Base-by-base conservation (phyloP, 2,797 vertebrate genomes). In the Euthynnus affinis region DNA sequence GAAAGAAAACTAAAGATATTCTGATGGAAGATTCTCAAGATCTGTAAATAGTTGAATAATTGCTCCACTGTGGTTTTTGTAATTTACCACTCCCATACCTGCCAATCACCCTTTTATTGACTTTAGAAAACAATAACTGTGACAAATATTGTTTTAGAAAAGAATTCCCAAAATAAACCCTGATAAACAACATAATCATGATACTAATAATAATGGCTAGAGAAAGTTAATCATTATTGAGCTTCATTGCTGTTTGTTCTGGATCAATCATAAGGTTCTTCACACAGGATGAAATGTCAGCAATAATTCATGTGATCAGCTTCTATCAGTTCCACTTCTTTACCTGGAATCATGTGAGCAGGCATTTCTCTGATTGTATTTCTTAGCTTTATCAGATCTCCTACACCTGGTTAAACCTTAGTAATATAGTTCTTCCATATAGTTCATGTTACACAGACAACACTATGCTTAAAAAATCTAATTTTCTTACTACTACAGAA, bases 41-140 rank as follows among this genome's bases (percentile, higher is more conserved):
- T 70, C 40, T 77, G 67, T 55, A 87, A 80, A 87, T 71, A 84
- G 63, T 76, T 40, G 13, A 59, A 12, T 84, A 80, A 78, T 78
- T 83, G 49, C 49, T 84, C 42, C 34, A 25, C 49, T 53, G 61
- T 65, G 64, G 20, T 34, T 42, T 46, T 46, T 20, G 46, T 20
- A 46, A 48, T 48, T 5, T 48, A 18, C 14, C 1, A 29, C 60
- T 70, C 12, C 44, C 67, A 68, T 27, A 57, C 60, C 62, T 77
- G 83, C 69, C 85, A 85, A 65, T 88, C 86, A 86, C 25, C 27
- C 17, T 29, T 22, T 64, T 20, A 18, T 29, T 32, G 34, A 5
- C 67, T 71, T 71, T 37, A 55, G 23, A 32, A 62, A 72, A 63
- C 13, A 58, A 55, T 6, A 37, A 37, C 44, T 48, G 44, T 48